Conservation (phyloP, 2,888 invertebrate species). For the Bombylius major region DNA sequence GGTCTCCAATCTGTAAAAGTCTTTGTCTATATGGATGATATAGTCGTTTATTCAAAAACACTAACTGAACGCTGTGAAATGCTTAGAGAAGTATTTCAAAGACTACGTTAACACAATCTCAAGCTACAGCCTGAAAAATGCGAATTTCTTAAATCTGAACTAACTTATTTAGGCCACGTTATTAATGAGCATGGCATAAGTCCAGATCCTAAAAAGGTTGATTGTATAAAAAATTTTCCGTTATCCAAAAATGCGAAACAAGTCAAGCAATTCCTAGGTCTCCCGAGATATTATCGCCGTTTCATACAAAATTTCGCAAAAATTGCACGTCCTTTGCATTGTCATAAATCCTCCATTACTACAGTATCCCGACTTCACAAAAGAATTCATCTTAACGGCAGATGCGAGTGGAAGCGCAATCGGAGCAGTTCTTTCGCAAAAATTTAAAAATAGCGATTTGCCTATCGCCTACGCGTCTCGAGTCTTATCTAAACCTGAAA, state of each 20-base stretch:
- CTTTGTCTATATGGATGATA: conserved; percentile 20
- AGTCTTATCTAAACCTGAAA: conserved; percentile 16
- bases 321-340: conserved; percentile 2
- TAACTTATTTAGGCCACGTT: conserved; percentile 18
- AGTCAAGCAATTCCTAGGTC: conserved; percentile 17
- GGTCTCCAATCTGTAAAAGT: conserved; percentile 30
- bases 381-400: conserved; percentile 19
- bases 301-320: conserved; percentile 8
- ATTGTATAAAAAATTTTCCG: conserved; percentile 2
- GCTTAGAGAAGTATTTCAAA: conserved; percentile 17
- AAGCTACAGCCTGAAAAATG: conserved; percentile 19
- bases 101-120: conserved; percentile 14
- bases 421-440: conserved; percentile 18
- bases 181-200: conserved; percentile 20
- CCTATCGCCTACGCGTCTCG: conserved; percentile 20
- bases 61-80: conserved; percentile 19
- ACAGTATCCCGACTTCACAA: conserved; percentile 24
- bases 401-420: conserved; percentile 20
- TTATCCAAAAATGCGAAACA: conserved; percentile 15
- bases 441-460: conserved; percentile 1
- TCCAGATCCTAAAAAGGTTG: conserved; percentile 1
- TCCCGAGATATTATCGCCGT: conserved; percentile 14
- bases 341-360: conserved; percentile 21
- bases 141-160: conserved; percentile 16
- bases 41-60: conserved; percentile 20